These are phyloP conservation scores for Hestina assimilis DNA, from an alignment of 1,140 invertebrate genomes.

Conservation along the genomic window DNA sequence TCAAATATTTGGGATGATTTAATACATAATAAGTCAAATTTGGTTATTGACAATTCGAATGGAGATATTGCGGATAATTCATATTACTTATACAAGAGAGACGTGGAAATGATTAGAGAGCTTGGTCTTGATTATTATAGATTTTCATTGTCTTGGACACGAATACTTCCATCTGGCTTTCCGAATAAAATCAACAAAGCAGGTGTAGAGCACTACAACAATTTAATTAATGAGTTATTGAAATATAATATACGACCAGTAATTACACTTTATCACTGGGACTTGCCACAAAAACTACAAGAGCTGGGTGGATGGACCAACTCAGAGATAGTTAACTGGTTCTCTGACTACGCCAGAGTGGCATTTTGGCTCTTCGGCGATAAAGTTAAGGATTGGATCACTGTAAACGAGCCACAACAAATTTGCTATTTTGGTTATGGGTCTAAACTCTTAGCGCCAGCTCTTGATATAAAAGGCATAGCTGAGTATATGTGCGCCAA, in stretches of 20 bases:
- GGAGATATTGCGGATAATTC: conserved; percentile 66
- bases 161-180: conserved; percentile 81
- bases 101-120: conserved; percentile 75
- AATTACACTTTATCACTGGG: conserved; percentile 84
- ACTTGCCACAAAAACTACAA: conserved; percentile 80
- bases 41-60: conserved; percentile 74
- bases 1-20: no score
- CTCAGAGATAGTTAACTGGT: conserved; percentile 80
- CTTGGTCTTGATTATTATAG: conserved; percentile 79
- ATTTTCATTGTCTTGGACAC: conserved; percentile 82
- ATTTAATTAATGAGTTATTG: conserved; percentile 80
- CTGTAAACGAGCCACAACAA: conserved; percentile 84
- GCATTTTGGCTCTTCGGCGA: conserved; percentile 80
- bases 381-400: conserved; percentile 82
- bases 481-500: conserved; percentile 72
- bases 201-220: conserved; percentile 82
- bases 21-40: conserved; percentile 64
- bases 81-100: conserved; percentile 64
- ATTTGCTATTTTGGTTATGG: conserved; percentile 80
- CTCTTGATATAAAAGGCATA: conserved; percentile 68
- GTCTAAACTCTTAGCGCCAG: conserved; percentile 67
- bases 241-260: conserved; percentile 77
- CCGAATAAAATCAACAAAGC: conserved; percentile 76
- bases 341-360: conserved; percentile 80
- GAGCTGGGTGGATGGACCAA: conserved; percentile 83